Conservation (phyloP, 2,888 invertebrate genomes). For the Plebejus anna region DNA sequence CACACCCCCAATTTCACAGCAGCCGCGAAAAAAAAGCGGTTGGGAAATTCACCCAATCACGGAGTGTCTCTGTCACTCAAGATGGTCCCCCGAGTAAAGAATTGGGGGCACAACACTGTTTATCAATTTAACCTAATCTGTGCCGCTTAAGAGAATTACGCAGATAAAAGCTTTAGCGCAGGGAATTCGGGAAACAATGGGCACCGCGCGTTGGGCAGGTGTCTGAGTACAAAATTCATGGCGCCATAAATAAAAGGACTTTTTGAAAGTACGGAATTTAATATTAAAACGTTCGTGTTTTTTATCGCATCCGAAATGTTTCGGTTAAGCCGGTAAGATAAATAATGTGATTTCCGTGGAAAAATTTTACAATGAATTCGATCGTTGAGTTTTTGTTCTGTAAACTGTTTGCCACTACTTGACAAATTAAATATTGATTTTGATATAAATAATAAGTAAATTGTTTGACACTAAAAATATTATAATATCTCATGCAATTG, state of each 20-base stretch:
- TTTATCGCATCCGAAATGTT: constrained; percentile 7
- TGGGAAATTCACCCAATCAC: not conserved
- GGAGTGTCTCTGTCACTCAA: constrained; percentile 2
- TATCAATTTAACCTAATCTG: constrained; percentile 58
- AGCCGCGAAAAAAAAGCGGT: too few species aligned
- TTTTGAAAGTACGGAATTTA: constrained; percentile 45
- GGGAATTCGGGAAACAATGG: constrained; percentile 63
- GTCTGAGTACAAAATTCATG: constrained; percentile 68
- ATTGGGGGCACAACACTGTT: constrained; percentile 44
- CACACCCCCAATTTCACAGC: too few species aligned
- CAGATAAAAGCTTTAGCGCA: constrained; percentile 51
- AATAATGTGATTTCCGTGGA: not conserved
- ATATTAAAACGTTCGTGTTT: constrained; percentile 22
- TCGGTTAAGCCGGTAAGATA: not conserved
- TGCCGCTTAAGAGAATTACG: constrained; percentile 59
- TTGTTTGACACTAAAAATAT: too few species aligned
- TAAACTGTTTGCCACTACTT: not conserved
- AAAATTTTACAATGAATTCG: not conserved
- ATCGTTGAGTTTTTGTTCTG: not conserved
- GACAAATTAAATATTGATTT: not conserved
- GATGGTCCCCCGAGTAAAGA: not conserved
- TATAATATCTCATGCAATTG: too few species aligned
- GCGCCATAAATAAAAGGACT: constrained; percentile 66
- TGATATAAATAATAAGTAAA: too few species aligned
- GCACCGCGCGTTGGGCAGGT: constrained; percentile 59